These are phyloP conservation scores for Halictus quadricinctus DNA, from an alignment of 2,888 invertebrate species.

Conservation along the genomic window DNA sequence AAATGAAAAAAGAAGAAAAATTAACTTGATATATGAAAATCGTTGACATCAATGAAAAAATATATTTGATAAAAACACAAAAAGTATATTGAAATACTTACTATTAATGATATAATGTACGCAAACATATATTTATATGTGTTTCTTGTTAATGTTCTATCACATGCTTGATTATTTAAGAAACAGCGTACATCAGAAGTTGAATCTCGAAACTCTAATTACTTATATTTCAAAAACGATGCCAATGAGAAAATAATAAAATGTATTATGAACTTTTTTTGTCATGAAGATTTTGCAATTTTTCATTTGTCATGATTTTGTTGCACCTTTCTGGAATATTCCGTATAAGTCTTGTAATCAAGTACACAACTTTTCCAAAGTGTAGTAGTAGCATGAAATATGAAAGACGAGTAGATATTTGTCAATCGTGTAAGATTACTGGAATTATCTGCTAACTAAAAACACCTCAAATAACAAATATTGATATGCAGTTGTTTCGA, in stretches of 20 bases:
- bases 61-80: background rate
- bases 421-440: background rate
- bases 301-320: conserved; percentile 15
- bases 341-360: background rate
- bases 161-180: background rate
- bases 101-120: conserved; percentile 7
- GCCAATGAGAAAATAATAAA: background rate
- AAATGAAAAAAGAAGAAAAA: background rate
- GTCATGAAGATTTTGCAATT: conserved; percentile 7
- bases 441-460: conserved; percentile 4
- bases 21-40: background rate
- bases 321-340: background rate
- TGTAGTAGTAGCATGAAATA: conserved; percentile 15
- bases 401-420: conserved; percentile 12
- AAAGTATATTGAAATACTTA: conserved; percentile 17
- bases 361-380: conserved; percentile 9
- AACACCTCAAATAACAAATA: conserved; percentile 1
- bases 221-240: conserved; percentile 20
- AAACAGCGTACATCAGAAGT: background rate
- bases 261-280: conserved; percentile 9
- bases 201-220: conserved; percentile 11
- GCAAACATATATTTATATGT: conserved; percentile 8
- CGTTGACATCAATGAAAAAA: background rate
- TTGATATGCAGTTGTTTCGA: background rate
- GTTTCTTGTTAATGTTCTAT: conserved; percentile 10